These are phyloP conservation scores for Cyprinella venusta DNA, from an alignment of 2,797 vertebrate species.

Conservation along the genomic window DNA sequence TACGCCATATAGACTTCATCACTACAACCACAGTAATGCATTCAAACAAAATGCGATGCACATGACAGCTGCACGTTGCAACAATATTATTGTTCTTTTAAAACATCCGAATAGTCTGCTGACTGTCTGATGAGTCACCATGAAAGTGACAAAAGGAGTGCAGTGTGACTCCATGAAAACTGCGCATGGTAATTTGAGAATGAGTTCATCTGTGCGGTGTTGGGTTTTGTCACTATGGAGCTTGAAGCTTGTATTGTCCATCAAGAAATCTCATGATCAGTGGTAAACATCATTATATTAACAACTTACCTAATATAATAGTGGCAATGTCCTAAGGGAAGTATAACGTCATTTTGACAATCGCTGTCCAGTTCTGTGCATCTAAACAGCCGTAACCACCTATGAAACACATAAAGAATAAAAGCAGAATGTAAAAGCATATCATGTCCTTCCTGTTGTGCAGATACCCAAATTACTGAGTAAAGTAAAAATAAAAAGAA, in stretches of 20 bases:
- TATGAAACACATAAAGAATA: not conserved
- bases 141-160: slow-evolving; percentile 15
- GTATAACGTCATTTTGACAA: not conserved
- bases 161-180: slow-evolving; percentile 21
- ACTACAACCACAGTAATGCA: not conserved
- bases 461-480: not conserved
- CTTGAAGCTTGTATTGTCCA: slow-evolving; percentile 16
- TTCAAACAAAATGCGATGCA: not conserved
- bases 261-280: slow-evolving; percentile 27
- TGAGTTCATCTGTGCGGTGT: slow-evolving; percentile 10
- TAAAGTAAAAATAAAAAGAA: slow-evolving; percentile 3
- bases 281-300: slow-evolving; percentile 36
- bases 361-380: slow-evolving; percentile 1
- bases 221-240: slow-evolving; percentile 10
- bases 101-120: not conserved
- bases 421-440: slow-evolving; percentile 13
- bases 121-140: slow-evolving; percentile 25
- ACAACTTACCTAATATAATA: slow-evolving; percentile 17
- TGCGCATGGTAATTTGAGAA: slow-evolving; percentile 30
- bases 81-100: not conserved
- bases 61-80: not conserved
- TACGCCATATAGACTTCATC: not conserved
- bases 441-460: not conserved
- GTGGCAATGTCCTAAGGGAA: not conserved
- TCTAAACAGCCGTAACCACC: not conserved